Evolutionary conservation across 2,113 vertebrate species (phyloP).

Genomic region (Columbina picui): DNA sequence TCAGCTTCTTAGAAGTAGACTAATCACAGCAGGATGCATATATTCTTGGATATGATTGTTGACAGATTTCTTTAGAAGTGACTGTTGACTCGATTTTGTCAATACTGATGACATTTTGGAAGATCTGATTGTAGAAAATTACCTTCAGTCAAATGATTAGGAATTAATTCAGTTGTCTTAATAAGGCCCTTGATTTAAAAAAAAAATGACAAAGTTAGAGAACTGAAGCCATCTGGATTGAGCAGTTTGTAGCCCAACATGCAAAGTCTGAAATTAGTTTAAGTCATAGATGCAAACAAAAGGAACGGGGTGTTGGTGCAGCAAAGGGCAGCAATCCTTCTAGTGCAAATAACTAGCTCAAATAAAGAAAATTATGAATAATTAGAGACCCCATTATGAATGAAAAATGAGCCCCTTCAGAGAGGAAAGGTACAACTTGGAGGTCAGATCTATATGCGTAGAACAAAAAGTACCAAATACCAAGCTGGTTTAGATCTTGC

Average conservation of each 20-base stretch:
- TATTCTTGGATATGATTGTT: not conserved
- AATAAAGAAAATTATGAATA: not conserved
- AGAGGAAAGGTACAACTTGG: not conserved
- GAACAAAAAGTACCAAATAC: not conserved
- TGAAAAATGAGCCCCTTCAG: not conserved
- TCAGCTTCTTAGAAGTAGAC: not conserved
- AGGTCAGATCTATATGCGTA: not conserved
- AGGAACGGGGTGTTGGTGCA: not conserved
- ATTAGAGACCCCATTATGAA: not conserved
- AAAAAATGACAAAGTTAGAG: not conserved
- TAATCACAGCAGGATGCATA: not conserved
- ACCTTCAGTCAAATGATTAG: not conserved
- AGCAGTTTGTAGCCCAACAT: not conserved
- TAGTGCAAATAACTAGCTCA: not conserved
- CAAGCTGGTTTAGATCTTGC: not conserved
- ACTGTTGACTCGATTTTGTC: not conserved
- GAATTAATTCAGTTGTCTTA: not conserved
- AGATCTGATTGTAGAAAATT: not conserved
- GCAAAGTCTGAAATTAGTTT: not conserved
- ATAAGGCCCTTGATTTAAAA: not conserved
- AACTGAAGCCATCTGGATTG: not conserved
- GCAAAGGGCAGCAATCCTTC: not conserved
- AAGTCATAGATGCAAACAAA: not conserved
- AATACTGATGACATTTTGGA: not conserved
- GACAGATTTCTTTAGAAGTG: not conserved